A percentile compares a stretch with the other conserved stretches of the same genome.
Evolutionary conservation across 2,888 invertebrate genomes (phyloP).

Genomic region (Volucella bombylans): DNA sequence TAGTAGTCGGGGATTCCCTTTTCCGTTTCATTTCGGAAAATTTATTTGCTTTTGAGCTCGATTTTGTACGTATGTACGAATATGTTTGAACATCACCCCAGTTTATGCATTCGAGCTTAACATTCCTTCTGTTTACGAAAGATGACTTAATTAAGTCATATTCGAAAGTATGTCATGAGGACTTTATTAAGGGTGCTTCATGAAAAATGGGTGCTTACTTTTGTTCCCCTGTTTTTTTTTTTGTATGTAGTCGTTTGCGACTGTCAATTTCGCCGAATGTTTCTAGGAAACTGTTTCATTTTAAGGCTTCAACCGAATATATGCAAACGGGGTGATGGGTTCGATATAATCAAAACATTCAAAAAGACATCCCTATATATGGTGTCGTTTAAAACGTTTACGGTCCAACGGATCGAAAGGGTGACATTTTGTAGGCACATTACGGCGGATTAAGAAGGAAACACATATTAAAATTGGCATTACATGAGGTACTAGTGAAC

Average conservation of each 20-base stretch:
- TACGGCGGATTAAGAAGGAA: too few species aligned
- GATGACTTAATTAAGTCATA: constrained; percentile 54
- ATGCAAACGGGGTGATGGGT: background rate
- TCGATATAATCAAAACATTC: too few species aligned
- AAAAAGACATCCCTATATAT: too few species aligned
- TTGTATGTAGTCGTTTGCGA: background rate
- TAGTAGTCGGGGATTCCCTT: too few species aligned
- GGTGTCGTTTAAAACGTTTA: too few species aligned
- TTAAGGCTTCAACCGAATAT: background rate
- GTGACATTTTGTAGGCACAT: too few species aligned
- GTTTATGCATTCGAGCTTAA: constrained; percentile 29
- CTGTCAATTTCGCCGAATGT: constrained; percentile 6
- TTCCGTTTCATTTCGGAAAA: constrained; percentile 13
- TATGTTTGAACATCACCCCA: background rate
- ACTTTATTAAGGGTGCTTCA: constrained; percentile 49
- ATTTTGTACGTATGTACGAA: background rate
- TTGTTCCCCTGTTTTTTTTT: background rate
- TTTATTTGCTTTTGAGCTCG: constrained; percentile 38
- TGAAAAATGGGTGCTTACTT: constrained; percentile 9
- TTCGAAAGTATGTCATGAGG: constrained; percentile 26
- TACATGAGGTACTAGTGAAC: too few species aligned
- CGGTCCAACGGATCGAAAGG: too few species aligned
- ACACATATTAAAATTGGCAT: too few species aligned
- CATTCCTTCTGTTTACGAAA: constrained; percentile 20
- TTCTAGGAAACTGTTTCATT: constrained; percentile 16